These are phyloP conservation scores for Reticulitermes lucifugus DNA, from an alignment of 2,888 invertebrate species.

Conservation along the genomic window DNA sequence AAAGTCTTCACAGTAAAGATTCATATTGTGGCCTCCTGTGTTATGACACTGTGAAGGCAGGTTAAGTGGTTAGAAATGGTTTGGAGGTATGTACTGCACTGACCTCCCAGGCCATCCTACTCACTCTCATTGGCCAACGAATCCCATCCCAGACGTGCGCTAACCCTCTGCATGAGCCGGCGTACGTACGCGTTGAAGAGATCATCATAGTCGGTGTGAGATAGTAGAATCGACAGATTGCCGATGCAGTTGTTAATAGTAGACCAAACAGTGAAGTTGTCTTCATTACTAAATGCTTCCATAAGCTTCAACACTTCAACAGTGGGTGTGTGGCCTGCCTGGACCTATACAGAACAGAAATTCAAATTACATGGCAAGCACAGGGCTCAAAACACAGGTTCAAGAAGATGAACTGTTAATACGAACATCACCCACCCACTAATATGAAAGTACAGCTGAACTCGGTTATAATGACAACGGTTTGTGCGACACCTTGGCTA, in stretches of 20 bases:
- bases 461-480: no score
- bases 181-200: constrained; percentile 81
- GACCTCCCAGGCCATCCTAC: neutral
- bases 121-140: constrained; percentile 80
- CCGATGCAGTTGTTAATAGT: constrained; percentile 82
- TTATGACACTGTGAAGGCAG: no score
- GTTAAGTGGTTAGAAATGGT: no score
- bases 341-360: constrained; percentile 63
- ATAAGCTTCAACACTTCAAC: constrained; percentile 87
- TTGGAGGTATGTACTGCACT: no score
- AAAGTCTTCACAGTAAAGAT: no score
- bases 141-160: constrained; percentile 86
- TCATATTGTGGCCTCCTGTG: no score
- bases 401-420: no score
- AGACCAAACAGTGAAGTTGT: constrained; percentile 95
- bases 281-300: constrained; percentile 85
- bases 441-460: no score
- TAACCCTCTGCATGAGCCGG: constrained; percentile 78
- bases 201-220: constrained; percentile 81
- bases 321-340: constrained; percentile 86
- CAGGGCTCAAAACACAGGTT: no score
- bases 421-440: no score
- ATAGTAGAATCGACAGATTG: constrained; percentile 80
- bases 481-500: no score
- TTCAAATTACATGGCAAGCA: no score